These are phyloP conservation scores for Caenorhabditis brenneri DNA, from an alignment of 1,140 invertebrate genomes.

Conservation along the genomic window DNA sequence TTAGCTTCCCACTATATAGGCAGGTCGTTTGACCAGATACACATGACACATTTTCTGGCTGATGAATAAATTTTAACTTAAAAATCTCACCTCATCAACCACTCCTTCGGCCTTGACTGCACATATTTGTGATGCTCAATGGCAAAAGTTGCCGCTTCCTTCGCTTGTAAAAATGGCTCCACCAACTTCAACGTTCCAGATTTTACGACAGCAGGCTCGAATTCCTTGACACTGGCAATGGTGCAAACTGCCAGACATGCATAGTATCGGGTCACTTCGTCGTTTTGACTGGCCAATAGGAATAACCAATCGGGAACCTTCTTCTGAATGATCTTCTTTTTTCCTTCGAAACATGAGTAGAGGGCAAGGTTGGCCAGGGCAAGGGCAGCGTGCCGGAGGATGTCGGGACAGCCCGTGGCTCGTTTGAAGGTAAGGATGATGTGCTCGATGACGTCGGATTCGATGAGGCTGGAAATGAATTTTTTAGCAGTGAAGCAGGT, in stretches of 20 bases:
- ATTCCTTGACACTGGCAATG: conserved; percentile 86
- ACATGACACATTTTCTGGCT: too few relatives aligned
- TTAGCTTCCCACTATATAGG: too few relatives aligned
- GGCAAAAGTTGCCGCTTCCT: conserved; percentile 93
- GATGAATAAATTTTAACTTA: too few relatives aligned
- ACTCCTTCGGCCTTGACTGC: conserved; percentile 93
- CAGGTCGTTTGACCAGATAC: too few relatives aligned
- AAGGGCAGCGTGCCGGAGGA: conserved; percentile 89
- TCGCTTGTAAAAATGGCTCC: conserved; percentile 90
- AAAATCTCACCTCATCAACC: conserved; percentile 75
- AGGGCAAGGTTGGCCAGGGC: conserved; percentile 93
- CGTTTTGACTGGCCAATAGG: conserved; percentile 91
- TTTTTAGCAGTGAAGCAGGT: background rate
- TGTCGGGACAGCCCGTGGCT: conserved; percentile 67
- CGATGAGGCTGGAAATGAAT: conserved; percentile 71
- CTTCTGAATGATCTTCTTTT: conserved; percentile 22
- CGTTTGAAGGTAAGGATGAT: conserved; percentile 90
- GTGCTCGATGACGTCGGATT: conserved; percentile 75
- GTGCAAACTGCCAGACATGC: conserved; percentile 95
- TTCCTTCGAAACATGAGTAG: conserved; percentile 77
- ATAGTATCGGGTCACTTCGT: conserved; percentile 87
- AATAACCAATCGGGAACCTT: conserved; percentile 94
- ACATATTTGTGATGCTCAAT: conserved; percentile 85
- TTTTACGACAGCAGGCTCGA: background rate
- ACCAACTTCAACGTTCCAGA: conserved; percentile 84